Evolutionary conservation across 2,797 vertebrate genomes (phyloP).

Genomic region (Gambelia wislizenii): DNA sequence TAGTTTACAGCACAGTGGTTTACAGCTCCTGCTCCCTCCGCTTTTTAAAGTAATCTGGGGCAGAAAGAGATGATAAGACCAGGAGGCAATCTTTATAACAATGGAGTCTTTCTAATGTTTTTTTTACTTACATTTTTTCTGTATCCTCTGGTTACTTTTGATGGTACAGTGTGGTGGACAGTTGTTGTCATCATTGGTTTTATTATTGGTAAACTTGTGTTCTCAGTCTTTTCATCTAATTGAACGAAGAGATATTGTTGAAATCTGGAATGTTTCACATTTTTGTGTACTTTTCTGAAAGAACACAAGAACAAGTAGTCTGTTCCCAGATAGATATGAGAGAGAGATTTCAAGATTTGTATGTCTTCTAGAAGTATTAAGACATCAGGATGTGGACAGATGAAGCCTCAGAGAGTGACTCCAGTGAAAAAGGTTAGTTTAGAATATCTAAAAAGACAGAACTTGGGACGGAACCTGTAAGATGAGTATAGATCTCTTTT

Average conservation of each 20-base stretch:
- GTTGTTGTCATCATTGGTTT: not conserved
- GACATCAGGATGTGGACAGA: not conserved
- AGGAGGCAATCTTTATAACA: not conserved
- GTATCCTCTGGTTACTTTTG: not conserved
- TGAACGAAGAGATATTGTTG: not conserved
- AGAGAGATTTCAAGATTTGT: not conserved
- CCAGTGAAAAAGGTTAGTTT: constrained; percentile 21
- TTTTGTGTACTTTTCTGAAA: not conserved
- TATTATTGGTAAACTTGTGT: not conserved
- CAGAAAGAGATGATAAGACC: constrained; percentile 18
- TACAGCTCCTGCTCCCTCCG: not conserved
- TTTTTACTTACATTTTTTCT: not conserved
- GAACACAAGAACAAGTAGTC: not conserved
- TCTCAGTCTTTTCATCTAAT: constrained; percentile 18
- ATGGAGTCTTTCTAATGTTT: constrained; percentile 1
- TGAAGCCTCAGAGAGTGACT: constrained; percentile 3
- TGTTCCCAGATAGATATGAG: not conserved
- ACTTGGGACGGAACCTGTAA: not conserved
- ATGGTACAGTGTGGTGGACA: not conserved
- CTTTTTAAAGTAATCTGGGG: not conserved
- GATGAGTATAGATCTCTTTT: not conserved
- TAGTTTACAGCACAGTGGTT: not conserved
- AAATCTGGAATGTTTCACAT: not conserved
- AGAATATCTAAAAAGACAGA: not conserved
- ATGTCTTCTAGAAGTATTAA: not conserved